phyloP scores from a whole-genome alignment of 2,113 vertebrate species.

The Tragelaphus imberbis region DNA sequence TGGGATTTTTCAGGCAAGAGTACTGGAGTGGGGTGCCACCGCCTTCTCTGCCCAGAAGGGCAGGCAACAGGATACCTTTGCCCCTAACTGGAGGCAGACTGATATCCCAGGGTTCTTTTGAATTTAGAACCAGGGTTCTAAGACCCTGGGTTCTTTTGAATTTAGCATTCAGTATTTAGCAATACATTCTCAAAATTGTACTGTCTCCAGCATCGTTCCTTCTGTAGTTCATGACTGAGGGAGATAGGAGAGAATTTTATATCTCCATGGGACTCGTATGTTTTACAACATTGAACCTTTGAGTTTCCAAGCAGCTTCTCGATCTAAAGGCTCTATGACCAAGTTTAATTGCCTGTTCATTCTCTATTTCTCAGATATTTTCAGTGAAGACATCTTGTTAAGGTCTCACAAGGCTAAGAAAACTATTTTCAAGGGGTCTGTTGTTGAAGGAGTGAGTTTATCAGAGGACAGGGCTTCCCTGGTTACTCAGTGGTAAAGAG shows the following conservation, averaged over 20 bases:
- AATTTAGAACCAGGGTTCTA: too few relatives aligned
- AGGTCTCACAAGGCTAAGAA: background rate
- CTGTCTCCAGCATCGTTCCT: background rate
- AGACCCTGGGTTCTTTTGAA: background rate
- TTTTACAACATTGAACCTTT: background rate
- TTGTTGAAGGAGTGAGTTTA: background rate
- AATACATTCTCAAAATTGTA: background rate
- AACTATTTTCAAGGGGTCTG: background rate
- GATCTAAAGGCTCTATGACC: background rate
- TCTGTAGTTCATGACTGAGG: background rate
- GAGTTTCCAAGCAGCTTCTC: background rate
- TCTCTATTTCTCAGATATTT: background rate
- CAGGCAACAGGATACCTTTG: background rate
- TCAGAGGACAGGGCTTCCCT: background rate
- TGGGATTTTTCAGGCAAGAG: too few relatives aligned
- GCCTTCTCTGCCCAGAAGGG: background rate
- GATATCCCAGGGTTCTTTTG: background rate
- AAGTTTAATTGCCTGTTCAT: background rate
- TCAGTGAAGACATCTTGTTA: background rate
- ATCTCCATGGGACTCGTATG: background rate
- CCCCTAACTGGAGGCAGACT: background rate
- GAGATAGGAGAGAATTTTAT: background rate
- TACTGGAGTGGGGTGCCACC: too few relatives aligned
- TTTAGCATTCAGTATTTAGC: background rate
- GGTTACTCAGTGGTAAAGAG: background rate